A percentile compares a stretch with the other conserved stretches of the same genome.
Evolutionary conservation across 92 coral and sea anemone species (phyloP).

Genomic region (Isaurus tuberculatus): DNA sequence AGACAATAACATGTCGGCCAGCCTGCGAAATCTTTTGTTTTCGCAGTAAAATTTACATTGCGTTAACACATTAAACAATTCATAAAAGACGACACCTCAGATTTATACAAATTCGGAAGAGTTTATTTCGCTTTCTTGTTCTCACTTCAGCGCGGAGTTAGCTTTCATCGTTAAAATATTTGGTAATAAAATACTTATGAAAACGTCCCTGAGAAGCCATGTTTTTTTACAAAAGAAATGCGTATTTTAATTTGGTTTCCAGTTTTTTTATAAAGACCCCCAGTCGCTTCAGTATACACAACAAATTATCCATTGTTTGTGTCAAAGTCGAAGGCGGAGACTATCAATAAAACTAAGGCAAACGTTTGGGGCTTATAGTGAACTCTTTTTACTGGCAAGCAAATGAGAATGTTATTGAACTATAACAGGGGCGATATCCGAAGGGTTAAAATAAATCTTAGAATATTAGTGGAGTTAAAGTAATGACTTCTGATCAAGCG

Average conservation of each 20-base stretch:
- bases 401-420: slow-evolving; percentile 28
- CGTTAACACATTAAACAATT: slow-evolving; percentile 55
- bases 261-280: slow-evolving; percentile 63
- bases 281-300: slow-evolving; percentile 75
- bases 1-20: slow-evolving; percentile 61
- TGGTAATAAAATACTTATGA: slow-evolving; percentile 37
- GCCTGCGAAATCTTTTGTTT: slow-evolving; percentile 62
- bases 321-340: slow-evolving; percentile 95
- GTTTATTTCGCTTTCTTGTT: slow-evolving; percentile 34
- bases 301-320: slow-evolving; percentile 88
- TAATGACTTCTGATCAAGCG: not conserved
- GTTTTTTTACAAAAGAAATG: slow-evolving; percentile 41
- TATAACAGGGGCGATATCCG: slow-evolving; percentile 5
- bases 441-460: not conserved
- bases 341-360: slow-evolving; percentile 34
- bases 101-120: slow-evolving; percentile 48
- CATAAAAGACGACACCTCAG: slow-evolving; percentile 57
- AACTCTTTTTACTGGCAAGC: slow-evolving; percentile 39
- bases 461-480: slow-evolving; percentile 10
- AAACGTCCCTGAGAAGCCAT: slow-evolving; percentile 4
- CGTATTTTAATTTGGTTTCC: slow-evolving; percentile 61
- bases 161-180: slow-evolving; percentile 10
- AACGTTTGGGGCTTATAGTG: slow-evolving; percentile 14
- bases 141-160: slow-evolving; percentile 39
- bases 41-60: slow-evolving; percentile 54